Evolutionary conservation across 2,113 vertebrate species (phyloP).

Genomic region (human): GRCh38 chr14:24674001-24674500

Average conservation of each 20-base stretch:
- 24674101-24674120: conserved; percentile 39
- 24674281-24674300: background rate
- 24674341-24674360: too few species aligned
- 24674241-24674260: background rate
- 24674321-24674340: fast-evolving
- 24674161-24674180: background rate
- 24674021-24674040: background rate
- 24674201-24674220: background rate
- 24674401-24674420: background rate
- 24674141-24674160: background rate
- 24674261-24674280: background rate
- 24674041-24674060: background rate
- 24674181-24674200: background rate
- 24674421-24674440: background rate
- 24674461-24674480: background rate
- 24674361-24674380: background rate
- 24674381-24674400: background rate
- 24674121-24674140: background rate
- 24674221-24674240: background rate
- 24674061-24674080: background rate
- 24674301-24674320: background rate
- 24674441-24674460: background rate
- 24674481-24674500: background rate
- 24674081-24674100: background rate
- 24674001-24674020: background rate